These are phyloP conservation scores for Noctua comes DNA, from an alignment of 2,888 invertebrate genomes.

Conservation along the genomic window DNA sequence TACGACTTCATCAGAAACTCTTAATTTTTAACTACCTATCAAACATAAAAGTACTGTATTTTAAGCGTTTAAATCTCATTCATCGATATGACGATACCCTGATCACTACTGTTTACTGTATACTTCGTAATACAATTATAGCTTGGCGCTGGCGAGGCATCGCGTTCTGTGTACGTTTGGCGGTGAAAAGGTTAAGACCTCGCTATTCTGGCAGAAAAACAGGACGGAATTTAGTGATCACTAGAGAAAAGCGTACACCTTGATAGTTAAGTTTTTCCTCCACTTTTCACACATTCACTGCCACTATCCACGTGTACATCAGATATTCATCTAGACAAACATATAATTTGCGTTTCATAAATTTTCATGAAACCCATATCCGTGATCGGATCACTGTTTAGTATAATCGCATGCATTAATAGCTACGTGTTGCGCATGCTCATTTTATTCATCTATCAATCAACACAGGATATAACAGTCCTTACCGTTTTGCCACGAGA, in stretches of 20 bases:
- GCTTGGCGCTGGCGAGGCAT: too few species aligned
- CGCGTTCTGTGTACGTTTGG: too few species aligned
- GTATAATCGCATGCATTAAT: constrained; percentile 19
- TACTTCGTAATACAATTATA: too few species aligned
- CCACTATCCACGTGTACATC: background rate
- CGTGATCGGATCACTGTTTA: constrained; percentile 33
- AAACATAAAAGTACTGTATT: too few species aligned
- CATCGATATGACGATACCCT: too few species aligned
- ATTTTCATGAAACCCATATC: constrained; percentile 42
- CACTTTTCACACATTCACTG: background rate
- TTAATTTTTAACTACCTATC: too few species aligned
- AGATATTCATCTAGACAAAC: background rate
- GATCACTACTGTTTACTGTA: too few species aligned
- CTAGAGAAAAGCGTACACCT: background rate
- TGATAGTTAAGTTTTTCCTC: background rate
- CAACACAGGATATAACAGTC: constrained; percentile 37
- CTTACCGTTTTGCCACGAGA: background rate
- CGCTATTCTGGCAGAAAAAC: too few species aligned
- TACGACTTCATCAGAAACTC: too few species aligned
- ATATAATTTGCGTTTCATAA: constrained; percentile 33
- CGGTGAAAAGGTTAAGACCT: too few species aligned
- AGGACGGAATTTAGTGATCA: background rate
- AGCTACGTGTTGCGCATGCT: constrained; percentile 25
- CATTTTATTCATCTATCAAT: constrained; percentile 33
- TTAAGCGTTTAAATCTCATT: too few species aligned